Percentiles rank a stretch among this genome's conserved stretches.
These are phyloP conservation scores for Rhabdophis nuchalis DNA, from an alignment of 2,797 vertebrate species.

Conservation along the genomic window DNA sequence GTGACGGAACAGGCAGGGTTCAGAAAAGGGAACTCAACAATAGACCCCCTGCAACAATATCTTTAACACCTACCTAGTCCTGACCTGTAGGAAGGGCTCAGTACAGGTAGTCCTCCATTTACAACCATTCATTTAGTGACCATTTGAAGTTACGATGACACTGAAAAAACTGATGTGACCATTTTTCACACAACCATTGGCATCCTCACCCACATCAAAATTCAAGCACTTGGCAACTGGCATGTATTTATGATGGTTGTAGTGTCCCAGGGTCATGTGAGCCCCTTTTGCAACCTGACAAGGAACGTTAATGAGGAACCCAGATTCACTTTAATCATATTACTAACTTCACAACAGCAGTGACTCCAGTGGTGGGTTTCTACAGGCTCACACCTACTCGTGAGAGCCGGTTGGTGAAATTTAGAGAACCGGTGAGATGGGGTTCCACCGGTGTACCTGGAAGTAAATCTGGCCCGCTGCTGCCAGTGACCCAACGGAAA, in stretches of 20 bases:
- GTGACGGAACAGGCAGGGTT: background rate
- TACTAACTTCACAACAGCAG: background rate
- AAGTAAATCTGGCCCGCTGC: too few relatives aligned
- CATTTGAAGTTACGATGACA: background rate
- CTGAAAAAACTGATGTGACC: background rate
- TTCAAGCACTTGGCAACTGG: background rate
- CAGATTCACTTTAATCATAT: background rate
- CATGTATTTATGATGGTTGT: background rate
- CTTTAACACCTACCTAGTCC: background rate
- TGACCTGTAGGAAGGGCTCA: background rate
- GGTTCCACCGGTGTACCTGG: too few relatives aligned
- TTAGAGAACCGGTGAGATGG: too few relatives aligned
- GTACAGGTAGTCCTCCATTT: background rate
- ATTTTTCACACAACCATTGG: background rate
- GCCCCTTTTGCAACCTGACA: background rate
- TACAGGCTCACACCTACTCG: too few relatives aligned
- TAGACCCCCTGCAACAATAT: background rate
- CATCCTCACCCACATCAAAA: background rate
- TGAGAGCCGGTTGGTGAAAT: too few relatives aligned
- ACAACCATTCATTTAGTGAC: background rate
- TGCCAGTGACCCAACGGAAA: too few relatives aligned
- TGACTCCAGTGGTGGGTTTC: too few relatives aligned
- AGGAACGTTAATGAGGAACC: background rate
- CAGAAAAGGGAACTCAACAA: background rate
- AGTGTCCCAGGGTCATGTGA: background rate